phyloP scores from a whole-genome alignment of 2,888 invertebrate genomes.

The Ichneumon xanthorius region DNA sequence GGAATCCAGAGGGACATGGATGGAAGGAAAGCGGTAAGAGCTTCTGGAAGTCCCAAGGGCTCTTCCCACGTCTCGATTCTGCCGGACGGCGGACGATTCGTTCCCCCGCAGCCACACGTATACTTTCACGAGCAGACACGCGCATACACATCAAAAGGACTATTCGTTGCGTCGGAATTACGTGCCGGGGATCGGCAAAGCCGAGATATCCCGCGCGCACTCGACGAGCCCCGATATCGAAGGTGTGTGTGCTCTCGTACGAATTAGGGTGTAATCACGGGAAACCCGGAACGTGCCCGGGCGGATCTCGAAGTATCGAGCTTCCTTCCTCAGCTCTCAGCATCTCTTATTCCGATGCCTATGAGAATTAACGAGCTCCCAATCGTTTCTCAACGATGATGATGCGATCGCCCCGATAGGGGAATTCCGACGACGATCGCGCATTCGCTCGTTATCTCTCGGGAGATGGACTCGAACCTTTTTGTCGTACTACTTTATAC shows the following conservation, averaged over 20 bases:
- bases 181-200: constrained; percentile 78
- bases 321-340: constrained; percentile 17
- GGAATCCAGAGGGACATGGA: constrained; percentile 15
- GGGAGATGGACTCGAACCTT: too few species aligned
- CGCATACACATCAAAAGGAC: constrained; percentile 39
- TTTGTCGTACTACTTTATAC: too few species aligned
- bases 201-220: constrained; percentile 35
- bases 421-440: not conserved
- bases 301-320: constrained; percentile 48
- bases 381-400: constrained; percentile 43
- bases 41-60: constrained; percentile 64
- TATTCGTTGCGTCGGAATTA: constrained; percentile 78
- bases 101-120: constrained; percentile 22
- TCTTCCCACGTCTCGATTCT: constrained; percentile 58
- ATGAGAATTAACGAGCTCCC: constrained; percentile 63
- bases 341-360: constrained; percentile 51
- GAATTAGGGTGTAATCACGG: constrained; percentile 70
- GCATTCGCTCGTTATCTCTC: not conserved
- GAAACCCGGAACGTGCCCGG: constrained; percentile 63
- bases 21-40: constrained; percentile 41
- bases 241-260: constrained; percentile 43
- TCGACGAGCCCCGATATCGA: constrained; percentile 27
- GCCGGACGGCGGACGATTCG: constrained; percentile 47
- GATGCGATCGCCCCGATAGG: constrained; percentile 20
- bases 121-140: constrained; percentile 26